Conservation (phyloP, 2,888 invertebrate genomes). For the Nomada hirtipes region DNA sequence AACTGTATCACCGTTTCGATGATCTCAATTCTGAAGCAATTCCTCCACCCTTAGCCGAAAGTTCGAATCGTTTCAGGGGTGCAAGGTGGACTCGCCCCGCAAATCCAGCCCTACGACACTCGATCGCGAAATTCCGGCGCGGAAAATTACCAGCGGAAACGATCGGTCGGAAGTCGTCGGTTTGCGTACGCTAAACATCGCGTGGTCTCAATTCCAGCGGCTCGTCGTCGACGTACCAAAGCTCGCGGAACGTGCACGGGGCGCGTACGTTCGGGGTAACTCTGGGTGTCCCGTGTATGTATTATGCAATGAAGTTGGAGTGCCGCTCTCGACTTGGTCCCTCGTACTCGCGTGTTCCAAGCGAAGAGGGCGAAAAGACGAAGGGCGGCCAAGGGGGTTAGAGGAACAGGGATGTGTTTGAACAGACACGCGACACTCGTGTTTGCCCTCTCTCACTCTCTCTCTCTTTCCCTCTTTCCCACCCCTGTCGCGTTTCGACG, state of each 20-base stretch:
- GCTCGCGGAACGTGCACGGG: slow-evolving; percentile 31
- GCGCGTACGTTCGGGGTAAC: slow-evolving; percentile 35
- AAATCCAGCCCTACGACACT: too few relatives aligned
- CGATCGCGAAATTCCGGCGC: too few relatives aligned
- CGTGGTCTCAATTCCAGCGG: slow-evolving; percentile 8
- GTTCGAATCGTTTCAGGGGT: too few relatives aligned
- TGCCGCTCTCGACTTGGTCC: slow-evolving; percentile 64
- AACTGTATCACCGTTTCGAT: too few relatives aligned
- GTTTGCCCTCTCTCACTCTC: slow-evolving; percentile 62
- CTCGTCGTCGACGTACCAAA: slow-evolving; percentile 46
- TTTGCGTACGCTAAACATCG: background rate
- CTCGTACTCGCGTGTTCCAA: slow-evolving; percentile 52
- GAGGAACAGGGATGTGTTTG: slow-evolving; percentile 74
- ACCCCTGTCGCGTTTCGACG: slow-evolving; percentile 44
- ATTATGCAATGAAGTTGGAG: slow-evolving; percentile 76
- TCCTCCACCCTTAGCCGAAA: too few relatives aligned
- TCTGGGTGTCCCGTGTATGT: slow-evolving; percentile 61
- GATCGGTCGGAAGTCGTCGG: background rate
- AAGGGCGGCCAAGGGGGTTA: slow-evolving; percentile 16
- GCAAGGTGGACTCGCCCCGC: too few relatives aligned
- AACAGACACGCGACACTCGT: slow-evolving; percentile 83
- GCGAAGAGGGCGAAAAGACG: slow-evolving; percentile 56
- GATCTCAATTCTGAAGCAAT: too few relatives aligned
- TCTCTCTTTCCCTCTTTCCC: slow-evolving; percentile 4
- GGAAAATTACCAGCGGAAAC: too few relatives aligned